phyloP scores from a whole-genome alignment of 2,113 vertebrate species.

The Furnarius figulus region DNA sequence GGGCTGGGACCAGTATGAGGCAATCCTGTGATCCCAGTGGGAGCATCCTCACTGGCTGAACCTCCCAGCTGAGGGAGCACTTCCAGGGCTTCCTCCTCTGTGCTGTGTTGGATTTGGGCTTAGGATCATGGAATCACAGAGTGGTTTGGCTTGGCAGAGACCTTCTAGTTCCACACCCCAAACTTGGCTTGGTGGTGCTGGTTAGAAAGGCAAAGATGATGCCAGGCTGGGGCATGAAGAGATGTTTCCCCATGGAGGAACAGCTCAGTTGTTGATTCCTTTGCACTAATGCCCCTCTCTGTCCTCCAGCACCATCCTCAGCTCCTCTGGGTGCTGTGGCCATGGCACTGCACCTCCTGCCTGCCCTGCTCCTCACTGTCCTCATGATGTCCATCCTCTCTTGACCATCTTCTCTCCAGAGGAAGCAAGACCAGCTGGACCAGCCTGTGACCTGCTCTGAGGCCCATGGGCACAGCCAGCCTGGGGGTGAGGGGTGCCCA shows the following conservation, averaged over 20 bases:
- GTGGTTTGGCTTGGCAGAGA: background rate
- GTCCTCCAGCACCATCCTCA: background rate
- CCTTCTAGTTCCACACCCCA: background rate
- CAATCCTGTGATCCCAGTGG: background rate
- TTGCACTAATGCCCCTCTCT: background rate
- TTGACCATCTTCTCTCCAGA: background rate
- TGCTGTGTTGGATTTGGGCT: background rate
- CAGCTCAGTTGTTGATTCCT: fast-evolving
- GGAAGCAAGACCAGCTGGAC: background rate
- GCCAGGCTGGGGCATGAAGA: background rate
- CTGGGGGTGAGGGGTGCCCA: background rate
- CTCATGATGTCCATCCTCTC: background rate
- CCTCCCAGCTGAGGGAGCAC: fast-evolving
- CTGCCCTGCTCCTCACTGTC: background rate
- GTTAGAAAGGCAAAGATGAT: background rate
- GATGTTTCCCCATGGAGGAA: background rate
- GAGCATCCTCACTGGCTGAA: background rate
- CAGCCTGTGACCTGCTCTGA: background rate
- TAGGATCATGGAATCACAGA: too few species aligned
- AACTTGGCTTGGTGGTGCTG: background rate
- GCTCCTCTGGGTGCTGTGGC: background rate
- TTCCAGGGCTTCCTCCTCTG: background rate
- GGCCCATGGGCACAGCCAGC: background rate
- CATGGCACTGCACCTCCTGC: background rate
- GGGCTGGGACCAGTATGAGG: background rate